Evolutionary conservation across 2,888 invertebrate genomes (phyloP), one percentile per base, ranked within the genome.

Genomic region (Caenorhabditis sinica): DNA sequence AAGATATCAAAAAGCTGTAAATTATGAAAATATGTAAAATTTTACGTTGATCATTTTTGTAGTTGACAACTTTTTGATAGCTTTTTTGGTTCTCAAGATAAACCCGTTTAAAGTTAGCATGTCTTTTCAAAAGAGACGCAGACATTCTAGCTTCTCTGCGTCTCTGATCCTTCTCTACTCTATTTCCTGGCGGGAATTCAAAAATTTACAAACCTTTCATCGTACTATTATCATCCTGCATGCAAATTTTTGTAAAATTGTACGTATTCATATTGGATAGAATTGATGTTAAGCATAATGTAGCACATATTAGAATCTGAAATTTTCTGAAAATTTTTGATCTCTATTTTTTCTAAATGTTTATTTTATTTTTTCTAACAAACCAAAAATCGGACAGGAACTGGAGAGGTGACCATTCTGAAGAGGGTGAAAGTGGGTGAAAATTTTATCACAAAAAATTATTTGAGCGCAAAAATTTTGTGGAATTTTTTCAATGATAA

Each of bases 161-260:
- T 40, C 40, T 40, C n/a, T n/a, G n/a, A n/a, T n/a, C n/a, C n/a
- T n/a, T n/a, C 40, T 40, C 40, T 13, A 6, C 40, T 40, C 40
- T 2, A 2, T 11, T 11, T 40, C 2, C 13, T 40, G 40, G 40
- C 40, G 40, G 11, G 9, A 66, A 49, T 30, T 66, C 6, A n/a
- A 25, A 45, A 49, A 2, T 13, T 13, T 40, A 66, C 23, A 43
- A 23, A 86, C 86, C 79, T 75, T 82, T 74, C 23, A 40, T n/a
- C 23, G 83, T 80, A 49, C 77, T 81, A 43, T 82, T 86, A 53
- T 77, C 87, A 61, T 87, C 83, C n/a, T 85, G 72, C 72, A 87
- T 85, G 49, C 88, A 88, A 53, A 88, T 88, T 77, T 88, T 88
- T n/a, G 88, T 88, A 53, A 88, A 88, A 60, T 88, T 88, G 77